Evolutionary conservation across 2,113 vertebrate genomes (phyloP).

Genomic region (Macrotis lagotis): DNA sequence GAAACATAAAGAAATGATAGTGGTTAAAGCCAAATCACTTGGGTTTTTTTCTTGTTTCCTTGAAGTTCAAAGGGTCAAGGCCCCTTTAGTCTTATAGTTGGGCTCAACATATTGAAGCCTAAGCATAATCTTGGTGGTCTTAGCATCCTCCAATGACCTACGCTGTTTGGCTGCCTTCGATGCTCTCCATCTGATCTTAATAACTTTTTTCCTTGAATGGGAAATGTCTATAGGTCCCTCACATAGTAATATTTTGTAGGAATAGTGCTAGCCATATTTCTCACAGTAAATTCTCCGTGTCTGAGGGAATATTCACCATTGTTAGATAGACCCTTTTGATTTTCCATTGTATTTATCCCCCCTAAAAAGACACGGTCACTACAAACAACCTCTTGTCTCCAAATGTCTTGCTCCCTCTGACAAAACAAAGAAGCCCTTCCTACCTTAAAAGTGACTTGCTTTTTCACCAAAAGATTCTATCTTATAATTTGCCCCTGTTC

Average conservation of each 20-base stretch:
- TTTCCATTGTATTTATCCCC: background rate
- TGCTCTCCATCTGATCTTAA: background rate
- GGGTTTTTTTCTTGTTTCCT: background rate
- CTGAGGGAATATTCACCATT: background rate
- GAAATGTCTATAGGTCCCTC: background rate
- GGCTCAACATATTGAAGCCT: background rate
- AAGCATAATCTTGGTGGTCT: background rate
- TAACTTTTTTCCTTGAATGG: background rate
- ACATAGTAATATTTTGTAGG: background rate
- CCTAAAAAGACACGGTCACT: background rate
- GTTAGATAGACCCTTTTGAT: background rate
- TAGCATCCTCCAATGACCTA: background rate
- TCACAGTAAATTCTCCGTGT: background rate
- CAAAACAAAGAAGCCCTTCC: slow-evolving; percentile 8
- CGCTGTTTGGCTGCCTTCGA: background rate
- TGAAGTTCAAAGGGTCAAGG: background rate
- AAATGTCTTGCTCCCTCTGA: background rate
- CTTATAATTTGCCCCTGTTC: slow-evolving; percentile 19
- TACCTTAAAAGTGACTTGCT: slow-evolving; percentile 19
- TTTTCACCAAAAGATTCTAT: slow-evolving; percentile 56
- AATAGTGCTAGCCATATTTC: background rate
- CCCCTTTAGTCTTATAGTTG: background rate
- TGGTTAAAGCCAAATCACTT: background rate
- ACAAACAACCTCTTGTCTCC: background rate
- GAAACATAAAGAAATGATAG: background rate